Conservation (phyloP, 1,140 invertebrate species). For the Antheraea pernyi region DNA sequence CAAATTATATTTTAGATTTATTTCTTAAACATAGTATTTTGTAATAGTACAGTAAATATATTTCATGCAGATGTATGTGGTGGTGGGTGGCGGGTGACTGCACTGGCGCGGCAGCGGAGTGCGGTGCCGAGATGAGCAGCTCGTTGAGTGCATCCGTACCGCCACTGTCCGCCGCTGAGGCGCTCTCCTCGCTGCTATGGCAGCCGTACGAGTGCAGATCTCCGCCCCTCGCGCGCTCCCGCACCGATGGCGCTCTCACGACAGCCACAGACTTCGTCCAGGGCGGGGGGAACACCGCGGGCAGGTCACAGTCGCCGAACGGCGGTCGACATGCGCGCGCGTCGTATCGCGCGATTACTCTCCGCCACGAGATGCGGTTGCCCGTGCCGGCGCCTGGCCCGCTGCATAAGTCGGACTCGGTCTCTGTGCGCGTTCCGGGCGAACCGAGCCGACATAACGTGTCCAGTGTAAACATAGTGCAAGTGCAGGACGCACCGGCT, state of each 20-base stretch:
- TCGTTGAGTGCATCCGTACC: slow-evolving; percentile 29
- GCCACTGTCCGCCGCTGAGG: slow-evolving; percentile 74
- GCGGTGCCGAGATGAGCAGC: slow-evolving; percentile 65
- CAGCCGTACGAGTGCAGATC: slow-evolving; percentile 77
- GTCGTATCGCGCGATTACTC: slow-evolving; percentile 56
- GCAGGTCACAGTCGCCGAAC: slow-evolving; percentile 61
- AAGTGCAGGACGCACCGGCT: slow-evolving; percentile 52
- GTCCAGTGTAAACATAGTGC: slow-evolving; percentile 74
- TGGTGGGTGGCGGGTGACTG: slow-evolving; percentile 54
- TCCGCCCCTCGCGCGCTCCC: slow-evolving; percentile 63
- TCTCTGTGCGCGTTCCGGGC: slow-evolving; percentile 67
- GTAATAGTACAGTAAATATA: neutral
- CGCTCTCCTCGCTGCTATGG: slow-evolving; percentile 74
- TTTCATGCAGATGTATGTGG: slow-evolving; percentile 43
- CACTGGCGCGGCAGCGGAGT: slow-evolving; percentile 46
- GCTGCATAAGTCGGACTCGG: slow-evolving; percentile 64
- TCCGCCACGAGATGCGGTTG: slow-evolving; percentile 73
- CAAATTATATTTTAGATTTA: too few relatives aligned
- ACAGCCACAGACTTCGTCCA: slow-evolving; percentile 31
- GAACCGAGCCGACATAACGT: slow-evolving; percentile 59
- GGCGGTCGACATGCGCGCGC: slow-evolving; percentile 74
- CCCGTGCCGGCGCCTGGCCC: slow-evolving; percentile 73
- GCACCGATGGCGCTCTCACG: slow-evolving; percentile 60
- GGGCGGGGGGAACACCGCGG: slow-evolving; percentile 35
- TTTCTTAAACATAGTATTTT: too few relatives aligned